Evolutionary conservation across 1,140 invertebrate species (phyloP).

Genomic region (Reticulitermes speratus): DNA sequence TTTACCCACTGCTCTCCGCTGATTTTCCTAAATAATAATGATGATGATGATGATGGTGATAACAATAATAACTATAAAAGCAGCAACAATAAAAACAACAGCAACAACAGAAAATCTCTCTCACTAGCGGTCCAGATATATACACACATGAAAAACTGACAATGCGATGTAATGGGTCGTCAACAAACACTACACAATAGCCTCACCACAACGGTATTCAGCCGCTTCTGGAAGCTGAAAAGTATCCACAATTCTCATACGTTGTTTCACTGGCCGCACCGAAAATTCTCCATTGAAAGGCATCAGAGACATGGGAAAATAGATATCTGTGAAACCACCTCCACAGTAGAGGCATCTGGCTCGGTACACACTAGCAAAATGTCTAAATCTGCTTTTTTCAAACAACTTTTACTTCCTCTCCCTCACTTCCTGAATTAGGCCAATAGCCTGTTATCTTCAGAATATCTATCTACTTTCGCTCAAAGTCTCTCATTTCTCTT

Average conservation of each 20-base stretch:
- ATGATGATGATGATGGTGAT: background rate
- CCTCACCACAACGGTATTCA: slow-evolving; percentile 8
- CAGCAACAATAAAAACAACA: background rate
- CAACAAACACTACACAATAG: slow-evolving; percentile 1
- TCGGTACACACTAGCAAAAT: background rate
- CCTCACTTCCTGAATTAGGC: too few relatives aligned
- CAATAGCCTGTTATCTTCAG: too few relatives aligned
- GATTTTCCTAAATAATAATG: background rate
- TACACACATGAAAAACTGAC: background rate
- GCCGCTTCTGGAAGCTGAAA: background rate
- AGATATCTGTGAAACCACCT: background rate
- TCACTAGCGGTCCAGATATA: background rate
- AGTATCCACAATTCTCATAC: background rate
- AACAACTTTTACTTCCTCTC: too few relatives aligned
- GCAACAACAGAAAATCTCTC: background rate
- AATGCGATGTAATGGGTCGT: background rate
- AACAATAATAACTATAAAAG: background rate
- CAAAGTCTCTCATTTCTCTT: too few relatives aligned
- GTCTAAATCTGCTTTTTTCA: background rate
- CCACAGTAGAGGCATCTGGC: background rate
- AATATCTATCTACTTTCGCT: too few relatives aligned
- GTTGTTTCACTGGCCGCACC: background rate
- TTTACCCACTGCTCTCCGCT: background rate
- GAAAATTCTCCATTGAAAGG: background rate
- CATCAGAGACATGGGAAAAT: background rate